Evolutionary conservation across 35 echinoderm and acorn worm genomes (phyloP), one percentile per base, ranked within the genome.

Genomic region (Lytechinus variegatus): DNA sequence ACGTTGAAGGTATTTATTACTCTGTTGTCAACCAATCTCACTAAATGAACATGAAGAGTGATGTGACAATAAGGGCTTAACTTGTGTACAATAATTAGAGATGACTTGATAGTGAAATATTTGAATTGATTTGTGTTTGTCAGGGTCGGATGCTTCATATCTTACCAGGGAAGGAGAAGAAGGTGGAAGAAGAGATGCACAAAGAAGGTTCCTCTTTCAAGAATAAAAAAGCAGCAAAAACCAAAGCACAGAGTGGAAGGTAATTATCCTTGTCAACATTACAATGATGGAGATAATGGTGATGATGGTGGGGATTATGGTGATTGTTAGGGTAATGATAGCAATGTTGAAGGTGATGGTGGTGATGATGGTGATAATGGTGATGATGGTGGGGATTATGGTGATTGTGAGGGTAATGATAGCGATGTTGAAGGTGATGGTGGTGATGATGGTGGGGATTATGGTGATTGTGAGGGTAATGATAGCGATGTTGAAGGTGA

Each of bases 121-220:
- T 79, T 79, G 66, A 79, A 19, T 27, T 79, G 7, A n/a, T n/a
- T 79, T 19, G 66, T 56, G 16, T 54, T 51, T 55, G 87, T 52
- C 95, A 99, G 98, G 98, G 98, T 27, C 61, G 98, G 28, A 79
- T 99, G 87, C 94, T 99, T 54, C 98, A 99, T 54, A 96, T 99
- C 21, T 93, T 99, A 89, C 98, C 98, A 57, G 97, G 97, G 1
- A 98, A 99, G 87, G 98, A 99, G 66, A 99, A 99, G 96, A 97
- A 97, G 86, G 87, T 54, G 0, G 95, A 97, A 54, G 95, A 96
- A 27, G 96, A 96, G 19, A 91, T 79, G 86, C 56, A 53, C 6
- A 94, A 90, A 29, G 98, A 99, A 60, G 98, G 97, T 9, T 97
- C 97, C 61, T 98, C 97, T 14, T 99, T 92, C 87, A 99, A 99